phyloP scores from a whole-genome alignment of 2,113 vertebrate genomes.

The Cebus imitator region DNA sequence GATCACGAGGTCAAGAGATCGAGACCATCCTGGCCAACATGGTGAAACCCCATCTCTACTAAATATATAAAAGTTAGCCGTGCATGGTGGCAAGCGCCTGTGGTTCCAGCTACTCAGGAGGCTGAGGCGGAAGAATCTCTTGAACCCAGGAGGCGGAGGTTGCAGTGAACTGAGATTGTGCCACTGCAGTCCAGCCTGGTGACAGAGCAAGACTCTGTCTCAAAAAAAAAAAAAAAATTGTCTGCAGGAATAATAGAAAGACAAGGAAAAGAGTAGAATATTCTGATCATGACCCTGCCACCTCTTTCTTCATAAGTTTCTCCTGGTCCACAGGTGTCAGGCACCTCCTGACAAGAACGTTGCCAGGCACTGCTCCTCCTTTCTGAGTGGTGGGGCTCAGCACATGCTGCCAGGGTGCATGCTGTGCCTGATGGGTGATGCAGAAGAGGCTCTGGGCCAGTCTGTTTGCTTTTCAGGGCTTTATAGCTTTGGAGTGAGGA shows the following conservation, averaged over 20 bases:
- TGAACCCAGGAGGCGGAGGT: too few relatives aligned
- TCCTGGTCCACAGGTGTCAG: not conserved
- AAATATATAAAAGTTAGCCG: too few relatives aligned
- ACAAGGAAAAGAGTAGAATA: not conserved
- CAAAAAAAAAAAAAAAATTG: not conserved
- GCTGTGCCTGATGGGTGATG: not conserved
- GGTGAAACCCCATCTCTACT: too few relatives aligned
- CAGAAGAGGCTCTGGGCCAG: not conserved
- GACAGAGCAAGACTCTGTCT: too few relatives aligned
- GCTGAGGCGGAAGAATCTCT: too few relatives aligned
- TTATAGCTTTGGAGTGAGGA: not conserved
- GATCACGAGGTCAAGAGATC: too few relatives aligned
- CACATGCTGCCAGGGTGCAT: not conserved
- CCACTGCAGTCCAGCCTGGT: too few relatives aligned
- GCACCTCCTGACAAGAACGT: not conserved
- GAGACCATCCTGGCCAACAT: too few relatives aligned
- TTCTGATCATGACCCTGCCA: not conserved
- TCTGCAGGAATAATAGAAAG: not conserved
- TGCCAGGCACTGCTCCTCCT: not conserved
- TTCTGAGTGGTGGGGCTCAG: not conserved
- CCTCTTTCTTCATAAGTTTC: not conserved
- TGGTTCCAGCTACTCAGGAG: too few relatives aligned
- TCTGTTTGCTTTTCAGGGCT: not conserved
- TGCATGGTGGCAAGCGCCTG: too few relatives aligned
- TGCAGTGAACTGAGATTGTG: too few relatives aligned